Conservation (phyloP, 2,888 invertebrate species). For the Clitarchus hookeri region DNA sequence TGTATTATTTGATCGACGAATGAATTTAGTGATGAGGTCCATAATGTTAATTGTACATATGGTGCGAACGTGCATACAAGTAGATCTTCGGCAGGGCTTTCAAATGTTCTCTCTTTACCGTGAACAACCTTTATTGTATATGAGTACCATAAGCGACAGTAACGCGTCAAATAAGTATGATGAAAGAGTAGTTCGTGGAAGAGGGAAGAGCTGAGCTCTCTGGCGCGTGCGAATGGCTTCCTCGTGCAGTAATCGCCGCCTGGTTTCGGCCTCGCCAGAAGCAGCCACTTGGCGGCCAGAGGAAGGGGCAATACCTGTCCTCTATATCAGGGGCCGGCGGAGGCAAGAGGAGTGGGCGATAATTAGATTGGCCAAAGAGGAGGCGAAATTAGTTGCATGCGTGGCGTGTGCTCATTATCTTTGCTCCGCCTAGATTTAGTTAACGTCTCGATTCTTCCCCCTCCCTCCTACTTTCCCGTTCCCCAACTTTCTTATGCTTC, state of each 20-base stretch:
- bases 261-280: not conserved
- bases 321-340: not conserved
- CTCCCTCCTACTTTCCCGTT: not conserved
- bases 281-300: not conserved
- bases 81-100: too few species aligned
- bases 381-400: conserved; percentile 14
- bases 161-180: too few species aligned
- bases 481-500: not conserved
- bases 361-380: conserved; percentile 14
- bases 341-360: not conserved
- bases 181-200: too few species aligned
- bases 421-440: conserved; percentile 2
- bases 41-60: too few species aligned
- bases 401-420: conserved; percentile 1
- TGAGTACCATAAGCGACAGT: too few species aligned
- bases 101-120: too few species aligned
- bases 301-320: not conserved
- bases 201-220: too few species aligned
- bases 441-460: not conserved
- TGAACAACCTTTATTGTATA: too few species aligned
- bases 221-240: too few species aligned
- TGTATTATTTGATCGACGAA: too few species aligned
- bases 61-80: too few species aligned
- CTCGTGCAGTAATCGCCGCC: not conserved
- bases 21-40: too few species aligned